Conservation (phyloP, 2,797 vertebrate genomes). For the Gallirallus australis region DNA sequence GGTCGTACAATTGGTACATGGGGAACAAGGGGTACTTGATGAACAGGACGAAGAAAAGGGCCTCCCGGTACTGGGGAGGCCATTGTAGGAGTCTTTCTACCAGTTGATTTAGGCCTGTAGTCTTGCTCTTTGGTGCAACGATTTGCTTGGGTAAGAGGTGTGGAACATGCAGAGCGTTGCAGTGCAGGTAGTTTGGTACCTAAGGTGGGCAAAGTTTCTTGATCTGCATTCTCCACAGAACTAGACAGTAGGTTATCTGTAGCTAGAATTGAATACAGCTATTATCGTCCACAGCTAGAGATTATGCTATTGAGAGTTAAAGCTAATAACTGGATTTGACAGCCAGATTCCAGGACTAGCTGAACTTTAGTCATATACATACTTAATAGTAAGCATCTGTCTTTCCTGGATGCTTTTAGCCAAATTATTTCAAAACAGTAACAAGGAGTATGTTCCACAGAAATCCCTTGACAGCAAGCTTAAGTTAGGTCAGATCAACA, state of each 20-base stretch:
- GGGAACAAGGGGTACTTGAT: conserved; percentile 92
- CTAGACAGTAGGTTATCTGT: conserved; percentile 78
- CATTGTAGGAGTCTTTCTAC: conserved; percentile 88
- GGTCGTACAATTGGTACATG: conserved; percentile 93
- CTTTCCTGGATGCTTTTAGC: background rate
- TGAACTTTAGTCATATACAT: background rate
- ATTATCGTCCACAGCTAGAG: conserved; percentile 60
- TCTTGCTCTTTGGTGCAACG: conserved; percentile 91
- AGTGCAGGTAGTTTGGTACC: conserved; percentile 77
- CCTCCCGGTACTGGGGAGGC: conserved; percentile 86
- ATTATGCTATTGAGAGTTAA: background rate
- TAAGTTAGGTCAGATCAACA: background rate
- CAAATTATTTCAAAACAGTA: background rate
- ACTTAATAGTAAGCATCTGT: background rate
- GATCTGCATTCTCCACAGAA: conserved; percentile 73
- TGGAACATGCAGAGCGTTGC: conserved; percentile 82
- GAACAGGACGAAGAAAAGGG: conserved; percentile 90
- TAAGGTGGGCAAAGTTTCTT: conserved; percentile 77
- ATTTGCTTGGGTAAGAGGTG: conserved; percentile 83
- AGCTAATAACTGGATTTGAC: background rate
- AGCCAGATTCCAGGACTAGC: background rate
- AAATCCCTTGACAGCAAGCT: background rate
- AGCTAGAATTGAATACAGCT: conserved; percentile 66
- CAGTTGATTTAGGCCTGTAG: conserved; percentile 86
- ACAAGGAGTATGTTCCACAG: background rate